phyloP scores from a whole-genome alignment of 1,140 invertebrate species.

The Liolophura sinensis region DNA sequence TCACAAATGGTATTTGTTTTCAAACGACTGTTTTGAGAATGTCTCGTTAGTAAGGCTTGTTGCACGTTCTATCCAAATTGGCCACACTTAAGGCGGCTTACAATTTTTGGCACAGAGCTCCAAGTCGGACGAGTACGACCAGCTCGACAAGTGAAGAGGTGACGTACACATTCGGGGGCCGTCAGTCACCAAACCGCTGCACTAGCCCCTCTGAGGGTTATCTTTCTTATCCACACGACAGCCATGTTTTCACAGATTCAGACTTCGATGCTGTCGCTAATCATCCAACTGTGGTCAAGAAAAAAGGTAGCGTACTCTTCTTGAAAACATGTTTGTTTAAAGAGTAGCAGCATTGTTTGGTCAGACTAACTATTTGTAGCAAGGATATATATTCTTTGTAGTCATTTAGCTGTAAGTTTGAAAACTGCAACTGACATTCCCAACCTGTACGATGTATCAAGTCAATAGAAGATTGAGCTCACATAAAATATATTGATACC shows the following conservation, averaged over 20 bases:
- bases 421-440: not conserved
- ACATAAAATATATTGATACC: not conserved
- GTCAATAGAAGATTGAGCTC: too few species aligned
- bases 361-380: not conserved
- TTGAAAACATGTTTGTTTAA: not conserved
- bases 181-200: slow-evolving; percentile 27
- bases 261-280: slow-evolving; percentile 7
- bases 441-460: not conserved
- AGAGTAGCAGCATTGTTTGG: not conserved
- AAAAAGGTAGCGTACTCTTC: not conserved
- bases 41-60: too few species aligned
- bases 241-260: slow-evolving; percentile 17
- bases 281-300: not conserved
- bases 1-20: too few species aligned
- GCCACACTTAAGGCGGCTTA: not conserved
- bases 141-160: slow-evolving; percentile 50
- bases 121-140: slow-evolving; percentile 37
- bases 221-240: slow-evolving; percentile 21
- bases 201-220: slow-evolving; percentile 39
- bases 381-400: not conserved
- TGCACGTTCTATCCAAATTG: not conserved
- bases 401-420: not conserved
- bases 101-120: slow-evolving; percentile 24
- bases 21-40: too few species aligned
- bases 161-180: slow-evolving; percentile 40